Base-by-base conservation (phyloP, 2,888 invertebrate species). In the Patella depressa region DNA sequence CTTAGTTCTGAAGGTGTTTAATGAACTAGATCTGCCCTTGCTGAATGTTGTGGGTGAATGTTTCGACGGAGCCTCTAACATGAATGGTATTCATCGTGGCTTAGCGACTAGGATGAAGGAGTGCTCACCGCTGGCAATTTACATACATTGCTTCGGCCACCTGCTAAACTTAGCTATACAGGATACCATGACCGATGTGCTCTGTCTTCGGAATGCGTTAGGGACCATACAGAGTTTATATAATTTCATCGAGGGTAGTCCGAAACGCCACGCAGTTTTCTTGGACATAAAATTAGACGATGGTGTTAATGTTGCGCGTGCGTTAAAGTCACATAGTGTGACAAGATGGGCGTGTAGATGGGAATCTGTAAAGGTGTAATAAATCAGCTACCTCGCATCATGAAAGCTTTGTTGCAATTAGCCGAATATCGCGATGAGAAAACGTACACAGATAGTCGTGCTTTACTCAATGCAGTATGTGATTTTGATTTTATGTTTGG, bases 11-110 rank as follows among this genome's bases (percentile, higher is more conserved):
- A 57, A 14, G n/a, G 57, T 57, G 17, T 17, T 57, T 57, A n/a
- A n/a, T n/a, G 34, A 71, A n/a, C 17, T 71, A 15, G 19, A 29
- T 34, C 24, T 71, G 71, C 29, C 15, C 15, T 71, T 24, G 29
- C 15, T 15, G 17, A 71, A 71, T 29, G 24, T 71, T 15, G 71
- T 71, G 3, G 71, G 71, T 15, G 71, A 71, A 19, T 29, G n/a
- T 71, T 71, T 71, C 71, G 71, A 71, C 24, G 34, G 71, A 7
- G 71, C 71, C 14, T 71, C 71, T 71, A 71, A 71, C 19, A 71
- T 71, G 71, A 29, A 24, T n/a, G 71, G 71, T 29, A 19, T n/a
- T n/a, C 15, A 71, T 14, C 4, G 19, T n/a, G 71, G 71, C 24
- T 19, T 71, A 14, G 71, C 71, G 15, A 34, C 71, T 15, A 15